A percentile compares a stretch with the other conserved stretches of the same genome.
phyloP scores from a whole-genome alignment of 2,888 invertebrate species.

The Adela reaumurella region DNA sequence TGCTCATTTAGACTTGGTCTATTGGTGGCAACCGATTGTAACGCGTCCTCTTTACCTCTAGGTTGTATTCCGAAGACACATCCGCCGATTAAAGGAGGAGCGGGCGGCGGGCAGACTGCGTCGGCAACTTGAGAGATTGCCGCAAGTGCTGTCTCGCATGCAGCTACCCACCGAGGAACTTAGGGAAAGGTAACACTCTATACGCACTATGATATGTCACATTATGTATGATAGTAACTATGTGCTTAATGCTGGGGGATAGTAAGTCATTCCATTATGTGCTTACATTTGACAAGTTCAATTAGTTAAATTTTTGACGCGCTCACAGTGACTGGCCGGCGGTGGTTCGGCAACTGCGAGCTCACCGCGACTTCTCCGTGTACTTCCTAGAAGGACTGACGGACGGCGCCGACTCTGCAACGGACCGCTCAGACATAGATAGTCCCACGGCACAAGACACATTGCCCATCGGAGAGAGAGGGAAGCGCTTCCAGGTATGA shows the following conservation, averaged over 20 bases:
- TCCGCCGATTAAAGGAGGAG: slow-evolving; percentile 43
- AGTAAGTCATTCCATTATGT: too few species aligned
- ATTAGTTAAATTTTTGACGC: too few species aligned
- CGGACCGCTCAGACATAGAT: slow-evolving; percentile 38
- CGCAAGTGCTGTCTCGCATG: slow-evolving; percentile 40
- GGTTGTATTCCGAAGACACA: slow-evolving; percentile 48
- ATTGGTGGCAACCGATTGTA: too few species aligned
- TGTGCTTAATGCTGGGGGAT: too few species aligned
- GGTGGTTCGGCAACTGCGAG: slow-evolving; percentile 79
- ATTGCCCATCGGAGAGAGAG: slow-evolving; percentile 38
- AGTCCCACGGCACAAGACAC: slow-evolving; percentile 36
- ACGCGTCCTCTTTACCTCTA: too few species aligned
- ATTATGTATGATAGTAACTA: too few species aligned
- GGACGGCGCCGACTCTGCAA: slow-evolving; percentile 66
- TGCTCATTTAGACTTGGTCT: too few species aligned
- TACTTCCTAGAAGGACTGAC: slow-evolving; percentile 84
- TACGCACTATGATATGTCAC: too few species aligned
- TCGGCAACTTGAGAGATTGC: slow-evolving; percentile 41
- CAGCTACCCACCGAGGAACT: slow-evolving; percentile 45
- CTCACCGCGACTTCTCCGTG: slow-evolving; percentile 89
- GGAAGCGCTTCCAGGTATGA: slow-evolving; percentile 31
- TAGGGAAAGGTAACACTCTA: slow-evolving; percentile 31
- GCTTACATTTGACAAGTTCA: too few species aligned
- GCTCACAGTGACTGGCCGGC: slow-evolving; percentile 87
- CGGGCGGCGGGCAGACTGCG: slow-evolving; percentile 43